These are phyloP conservation scores for Nesogale talazaci DNA, from an alignment of 2,113 vertebrate species.

Conservation along the genomic window DNA sequence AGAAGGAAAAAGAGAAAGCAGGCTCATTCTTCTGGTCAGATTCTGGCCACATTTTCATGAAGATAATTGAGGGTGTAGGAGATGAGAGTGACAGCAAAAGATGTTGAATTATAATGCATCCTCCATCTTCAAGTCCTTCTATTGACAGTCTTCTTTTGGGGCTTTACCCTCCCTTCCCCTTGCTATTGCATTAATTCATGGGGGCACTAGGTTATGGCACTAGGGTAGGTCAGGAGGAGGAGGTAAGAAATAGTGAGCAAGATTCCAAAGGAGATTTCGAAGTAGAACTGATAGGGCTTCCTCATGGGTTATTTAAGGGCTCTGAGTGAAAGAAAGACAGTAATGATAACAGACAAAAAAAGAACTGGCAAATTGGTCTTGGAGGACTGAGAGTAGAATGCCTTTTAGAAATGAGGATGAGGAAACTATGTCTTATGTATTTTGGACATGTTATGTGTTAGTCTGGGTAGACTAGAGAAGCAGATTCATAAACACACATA, in stretches of 20 bases:
- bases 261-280: not conserved
- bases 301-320: not conserved
- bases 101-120: not conserved
- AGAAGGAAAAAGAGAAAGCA: not conserved
- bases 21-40: not conserved
- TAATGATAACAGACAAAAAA: not conserved
- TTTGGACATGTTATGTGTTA: too few relatives aligned
- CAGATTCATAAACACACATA: too few relatives aligned
- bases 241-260: not conserved
- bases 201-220: not conserved
- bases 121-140: not conserved
- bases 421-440: too few relatives aligned
- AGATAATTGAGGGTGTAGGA: not conserved
- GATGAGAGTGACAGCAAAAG: not conserved
- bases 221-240: not conserved
- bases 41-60: not conserved
- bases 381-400: too few relatives aligned
- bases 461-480: too few relatives aligned
- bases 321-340: not conserved
- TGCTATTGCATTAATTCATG: not conserved
- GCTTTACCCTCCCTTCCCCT: rapidly evolving
- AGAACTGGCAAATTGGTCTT: too few relatives aligned
- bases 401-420: too few relatives aligned
- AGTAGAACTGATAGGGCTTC: not conserved
- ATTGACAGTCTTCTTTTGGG: not conserved